Conservation (phyloP, 2,888 invertebrate species). For the Oligia strigilis region DNA sequence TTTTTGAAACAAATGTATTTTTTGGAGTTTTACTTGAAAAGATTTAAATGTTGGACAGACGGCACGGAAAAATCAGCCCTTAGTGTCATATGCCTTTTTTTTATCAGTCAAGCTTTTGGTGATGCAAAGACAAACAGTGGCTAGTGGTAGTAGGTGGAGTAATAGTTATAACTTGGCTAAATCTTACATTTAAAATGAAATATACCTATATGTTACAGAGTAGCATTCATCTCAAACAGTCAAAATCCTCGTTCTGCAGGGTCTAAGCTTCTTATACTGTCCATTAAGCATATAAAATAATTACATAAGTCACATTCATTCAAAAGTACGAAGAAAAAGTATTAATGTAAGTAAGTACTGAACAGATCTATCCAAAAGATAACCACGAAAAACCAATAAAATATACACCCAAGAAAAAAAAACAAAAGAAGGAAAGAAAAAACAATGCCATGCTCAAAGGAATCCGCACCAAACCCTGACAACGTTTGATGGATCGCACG, state of each 20-base stretch:
- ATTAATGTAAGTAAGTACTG: neutral
- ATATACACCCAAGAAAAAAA: neutral
- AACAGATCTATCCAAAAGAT: neutral
- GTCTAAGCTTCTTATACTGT: neutral
- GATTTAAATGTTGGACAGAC: neutral
- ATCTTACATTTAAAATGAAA: neutral
- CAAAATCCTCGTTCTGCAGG: neutral
- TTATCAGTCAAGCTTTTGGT: neutral
- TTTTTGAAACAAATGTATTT: conserved; percentile 1
- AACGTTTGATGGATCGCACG: conserved; percentile 63
- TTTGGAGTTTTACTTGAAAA: neutral
- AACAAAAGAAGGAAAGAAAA: conserved; percentile 29
- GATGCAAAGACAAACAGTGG: too few species aligned
- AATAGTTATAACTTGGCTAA: neutral
- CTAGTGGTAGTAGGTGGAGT: too few species aligned
- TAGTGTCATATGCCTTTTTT: neutral
- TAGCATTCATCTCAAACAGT: neutral
- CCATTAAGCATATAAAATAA: neutral
- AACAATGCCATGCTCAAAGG: conserved; percentile 57
- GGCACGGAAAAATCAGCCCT: too few species aligned
- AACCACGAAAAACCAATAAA: neutral
- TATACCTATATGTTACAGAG: neutral
- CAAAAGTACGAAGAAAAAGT: neutral
- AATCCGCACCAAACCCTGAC: conserved; percentile 54
- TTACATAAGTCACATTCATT: too few species aligned